phyloP scores from a whole-genome alignment of 1,140 invertebrate species.

The Eciton burchellii region DNA sequence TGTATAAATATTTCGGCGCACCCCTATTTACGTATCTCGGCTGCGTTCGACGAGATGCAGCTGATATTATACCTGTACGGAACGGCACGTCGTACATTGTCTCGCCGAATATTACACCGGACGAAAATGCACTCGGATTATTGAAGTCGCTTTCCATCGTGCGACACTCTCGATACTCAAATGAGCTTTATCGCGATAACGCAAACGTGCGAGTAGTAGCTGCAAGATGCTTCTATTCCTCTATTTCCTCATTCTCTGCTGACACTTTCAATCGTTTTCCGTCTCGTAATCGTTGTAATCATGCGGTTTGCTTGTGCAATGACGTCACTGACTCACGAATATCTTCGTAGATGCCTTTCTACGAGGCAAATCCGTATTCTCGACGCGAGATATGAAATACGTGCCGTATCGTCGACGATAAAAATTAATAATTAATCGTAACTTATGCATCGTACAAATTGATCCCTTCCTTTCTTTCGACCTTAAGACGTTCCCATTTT shows the following conservation, averaged over 20 bases:
- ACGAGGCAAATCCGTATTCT: background rate
- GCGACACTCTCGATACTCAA: slow-evolving; percentile 17
- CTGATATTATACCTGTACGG: slow-evolving; percentile 19
- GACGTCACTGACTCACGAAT: background rate
- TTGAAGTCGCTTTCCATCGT: slow-evolving; percentile 54
- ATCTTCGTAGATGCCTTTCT: background rate
- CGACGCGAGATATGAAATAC: background rate
- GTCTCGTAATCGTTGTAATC: background rate
- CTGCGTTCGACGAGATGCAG: slow-evolving; percentile 35
- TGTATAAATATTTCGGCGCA: background rate
- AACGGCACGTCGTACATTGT: slow-evolving; percentile 12
- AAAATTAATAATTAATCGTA: too few species aligned
- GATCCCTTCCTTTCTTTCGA: too few species aligned
- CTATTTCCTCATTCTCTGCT: slow-evolving; percentile 2
- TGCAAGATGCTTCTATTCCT: slow-evolving; percentile 1
- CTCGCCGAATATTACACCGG: slow-evolving; percentile 41
- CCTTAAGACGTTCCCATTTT: too few species aligned
- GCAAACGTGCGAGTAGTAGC: slow-evolving; percentile 32
- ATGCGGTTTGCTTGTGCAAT: background rate
- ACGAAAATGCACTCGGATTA: slow-evolving; percentile 53
- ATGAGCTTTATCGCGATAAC: slow-evolving; percentile 49
- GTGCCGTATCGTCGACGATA: too few species aligned
- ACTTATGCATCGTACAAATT: too few species aligned
- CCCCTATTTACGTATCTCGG: slow-evolving; percentile 29
- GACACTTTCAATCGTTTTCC: background rate